phyloP scores from a whole-genome alignment of 1,140 invertebrate genomes.

The Neodiprion fabricii region DNA sequence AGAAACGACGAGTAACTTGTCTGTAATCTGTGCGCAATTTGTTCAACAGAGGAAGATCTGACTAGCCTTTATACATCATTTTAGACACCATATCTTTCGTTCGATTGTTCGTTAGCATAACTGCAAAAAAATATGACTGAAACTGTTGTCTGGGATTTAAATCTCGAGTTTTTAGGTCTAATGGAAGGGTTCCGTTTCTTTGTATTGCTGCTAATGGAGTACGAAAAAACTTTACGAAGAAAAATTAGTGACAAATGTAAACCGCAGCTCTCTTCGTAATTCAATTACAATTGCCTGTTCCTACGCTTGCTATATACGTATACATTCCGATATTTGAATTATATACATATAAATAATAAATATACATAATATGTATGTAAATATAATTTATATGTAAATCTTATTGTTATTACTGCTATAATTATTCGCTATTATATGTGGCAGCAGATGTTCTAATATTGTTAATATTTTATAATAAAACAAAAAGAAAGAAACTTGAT shows the following conservation, averaged over 20 bases:
- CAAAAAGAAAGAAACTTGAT: too few relatives aligned
- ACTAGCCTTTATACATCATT: too few relatives aligned
- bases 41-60: background rate
- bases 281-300: too few relatives aligned
- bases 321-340: background rate
- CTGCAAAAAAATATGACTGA: background rate
- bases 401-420: background rate
- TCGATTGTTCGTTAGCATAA: too few relatives aligned
- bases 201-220: too few relatives aligned
- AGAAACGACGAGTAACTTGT: background rate
- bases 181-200: background rate
- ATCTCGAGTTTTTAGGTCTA: background rate
- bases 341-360: background rate
- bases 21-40: background rate
- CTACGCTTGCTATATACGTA: too few relatives aligned
- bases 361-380: background rate
- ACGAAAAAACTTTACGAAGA: too few relatives aligned
- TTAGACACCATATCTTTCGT: too few relatives aligned
- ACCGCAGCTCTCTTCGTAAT: too few relatives aligned
- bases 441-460: too few relatives aligned
- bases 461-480: too few relatives aligned
- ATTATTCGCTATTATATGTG: background rate
- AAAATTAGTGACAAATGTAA: too few relatives aligned
- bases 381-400: background rate
- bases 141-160: background rate